Evolutionary conservation across 2,797 vertebrate species (phyloP).

Genomic region (Pelochelys cantorii): DNA sequence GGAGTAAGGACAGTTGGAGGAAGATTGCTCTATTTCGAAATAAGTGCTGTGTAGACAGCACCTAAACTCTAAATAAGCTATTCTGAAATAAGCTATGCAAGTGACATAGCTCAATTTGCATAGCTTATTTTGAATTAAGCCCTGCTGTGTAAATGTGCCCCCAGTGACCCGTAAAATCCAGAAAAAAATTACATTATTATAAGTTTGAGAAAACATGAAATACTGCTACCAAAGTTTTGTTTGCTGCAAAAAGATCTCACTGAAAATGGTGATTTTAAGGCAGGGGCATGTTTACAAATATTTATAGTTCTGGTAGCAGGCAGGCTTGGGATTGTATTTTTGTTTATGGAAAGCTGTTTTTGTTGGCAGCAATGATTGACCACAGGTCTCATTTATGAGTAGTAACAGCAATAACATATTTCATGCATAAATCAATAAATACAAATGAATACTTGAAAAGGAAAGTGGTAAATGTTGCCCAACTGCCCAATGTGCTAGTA

Average conservation of each 20-base stretch:
- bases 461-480: neutral
- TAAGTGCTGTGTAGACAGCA: no score
- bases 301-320: neutral
- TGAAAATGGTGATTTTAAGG: neutral
- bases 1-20: no score
- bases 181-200: neutral
- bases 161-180: neutral
- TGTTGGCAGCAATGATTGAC: neutral
- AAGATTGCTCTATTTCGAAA: no score
- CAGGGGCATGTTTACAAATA: neutral
- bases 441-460: neutral
- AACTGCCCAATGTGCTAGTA: neutral
- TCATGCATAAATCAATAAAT: neutral
- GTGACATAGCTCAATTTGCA: no score
- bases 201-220: neutral
- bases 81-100: no score
- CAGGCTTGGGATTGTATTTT: neutral
- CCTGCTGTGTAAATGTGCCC: no score
- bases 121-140: no score
- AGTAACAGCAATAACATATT: neutral
- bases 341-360: neutral
- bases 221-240: neutral
- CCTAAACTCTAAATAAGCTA: no score
- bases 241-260: neutral
- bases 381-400: rapidly evolving